Evolutionary conservation across 2,797 vertebrate species (phyloP).

Genomic region (Craterocephalus amniculus): DNA sequence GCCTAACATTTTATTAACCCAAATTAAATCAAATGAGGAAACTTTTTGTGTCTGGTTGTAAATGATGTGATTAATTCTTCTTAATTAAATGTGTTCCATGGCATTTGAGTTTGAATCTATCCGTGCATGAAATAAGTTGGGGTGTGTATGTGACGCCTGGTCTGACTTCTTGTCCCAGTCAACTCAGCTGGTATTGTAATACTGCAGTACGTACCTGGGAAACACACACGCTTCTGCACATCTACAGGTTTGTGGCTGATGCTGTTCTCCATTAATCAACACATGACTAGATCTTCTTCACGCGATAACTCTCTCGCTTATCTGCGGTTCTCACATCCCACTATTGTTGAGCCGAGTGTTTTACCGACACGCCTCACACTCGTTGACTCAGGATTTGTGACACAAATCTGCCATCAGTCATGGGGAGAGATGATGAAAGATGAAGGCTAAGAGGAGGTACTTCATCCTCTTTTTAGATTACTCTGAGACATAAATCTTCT

Average conservation of each 20-base stretch:
- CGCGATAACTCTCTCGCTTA: not conserved
- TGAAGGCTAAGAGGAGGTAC: not conserved
- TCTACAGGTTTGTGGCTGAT: constrained; percentile 9
- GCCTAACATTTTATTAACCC: too few species aligned
- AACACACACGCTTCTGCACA: constrained; percentile 3
- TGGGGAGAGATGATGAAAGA: not conserved
- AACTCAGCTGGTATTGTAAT: constrained; percentile 7
- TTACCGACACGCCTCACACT: constrained; percentile 7
- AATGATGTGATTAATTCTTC: too few species aligned
- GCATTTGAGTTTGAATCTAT: too few species aligned
- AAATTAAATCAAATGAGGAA: too few species aligned
- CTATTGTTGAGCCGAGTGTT: not conserved
- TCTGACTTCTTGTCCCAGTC: not conserved
- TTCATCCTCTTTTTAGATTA: not conserved
- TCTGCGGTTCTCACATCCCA: not conserved
- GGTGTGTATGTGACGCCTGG: too few species aligned
- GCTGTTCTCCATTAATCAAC: not conserved
- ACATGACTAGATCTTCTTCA: not conserved
- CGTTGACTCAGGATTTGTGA: constrained; percentile 6
- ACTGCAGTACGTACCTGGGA: not conserved
- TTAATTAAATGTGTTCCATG: too few species aligned
- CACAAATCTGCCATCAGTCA: not conserved
- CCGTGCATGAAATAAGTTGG: too few species aligned
- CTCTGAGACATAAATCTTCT: constrained; percentile 8
- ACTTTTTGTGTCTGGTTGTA: too few species aligned